Evolutionary conservation across 2,888 invertebrate genomes (phyloP), one percentile per base, ranked within the genome.

Genomic region (Amphimallon solstitiale): DNA sequence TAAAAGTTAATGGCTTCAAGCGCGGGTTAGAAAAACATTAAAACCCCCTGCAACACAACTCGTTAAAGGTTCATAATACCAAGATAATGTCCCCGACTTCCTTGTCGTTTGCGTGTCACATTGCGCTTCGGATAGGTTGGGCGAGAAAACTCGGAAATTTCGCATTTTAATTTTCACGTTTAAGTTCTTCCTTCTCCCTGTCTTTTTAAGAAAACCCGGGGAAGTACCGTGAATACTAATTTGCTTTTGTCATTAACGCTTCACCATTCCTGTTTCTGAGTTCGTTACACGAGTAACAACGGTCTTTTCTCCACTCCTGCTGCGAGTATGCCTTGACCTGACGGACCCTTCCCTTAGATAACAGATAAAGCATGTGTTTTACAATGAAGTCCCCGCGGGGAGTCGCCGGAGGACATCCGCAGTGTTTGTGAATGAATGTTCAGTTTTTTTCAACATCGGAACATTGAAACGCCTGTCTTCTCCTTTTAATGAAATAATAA

Each of bases 121-220:
- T 40, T 29, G 7, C n/a, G 21, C 12, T 29, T 5, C 45, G 43
- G 56, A 19, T 6, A 45, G 9, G 17, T 17, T 15, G 15, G 15
- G n/a, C n/a, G n/a, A n/a, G n/a, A 56, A 59, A 59, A 56, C 40
- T 15, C 23, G 12, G 5, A 14, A 59, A 59, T 59, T 59, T 59
- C n/a, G 34, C 56, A 59, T 59, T 59, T 59, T 43, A 59, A 59
- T 59, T 59, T 59, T 43, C 23, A 59, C 56, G 43, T 29, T 59
- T 29, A 59, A 59, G n/a, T n/a, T n/a, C n/a, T n/a, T n/a, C n/a
- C n/a, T n/a, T n/a, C n/a, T n/a, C n/a, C n/a, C n/a, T n/a, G n/a
- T n/a, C 23, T 23, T 43, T 29, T 56, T 17, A 15, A 23, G 34
- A 29, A 2, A 59, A 43, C 56, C 56, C 4, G 40, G 14, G 14